phyloP scores from a whole-genome alignment of 2,888 invertebrate genomes.

The Megamerina dolium region DNA sequence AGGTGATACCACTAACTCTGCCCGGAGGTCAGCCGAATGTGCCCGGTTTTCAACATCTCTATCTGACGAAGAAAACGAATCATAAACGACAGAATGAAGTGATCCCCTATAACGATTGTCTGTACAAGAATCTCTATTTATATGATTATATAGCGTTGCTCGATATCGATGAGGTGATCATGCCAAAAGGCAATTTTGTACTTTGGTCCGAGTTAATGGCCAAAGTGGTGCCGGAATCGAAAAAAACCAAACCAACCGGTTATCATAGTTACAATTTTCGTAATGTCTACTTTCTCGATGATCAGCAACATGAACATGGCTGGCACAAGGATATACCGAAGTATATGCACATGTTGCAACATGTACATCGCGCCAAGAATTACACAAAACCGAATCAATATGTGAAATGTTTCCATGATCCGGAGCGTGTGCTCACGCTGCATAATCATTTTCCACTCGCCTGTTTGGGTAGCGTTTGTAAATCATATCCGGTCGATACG shows the following conservation, averaged over 20 bases:
- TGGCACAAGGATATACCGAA: constrained; percentile 74
- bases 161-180: constrained; percentile 92
- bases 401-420: constrained; percentile 91
- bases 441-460: constrained; percentile 91
- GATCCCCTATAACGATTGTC: constrained; percentile 93
- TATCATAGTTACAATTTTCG: constrained; percentile 73
- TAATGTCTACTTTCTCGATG: constrained; percentile 89
- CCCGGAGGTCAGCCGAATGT: constrained; percentile 88
- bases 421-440: constrained; percentile 77
- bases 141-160: constrained; percentile 86
- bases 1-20: constrained; percentile 73
- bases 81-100: constrained; percentile 92
- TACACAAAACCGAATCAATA: constrained; percentile 90
- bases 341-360: constrained; percentile 91
- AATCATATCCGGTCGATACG: constrained; percentile 77
- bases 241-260: constrained; percentile 57
- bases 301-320: constrained; percentile 71
- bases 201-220: constrained; percentile 76
- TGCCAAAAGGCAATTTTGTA: constrained; percentile 66
- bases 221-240: constrained; percentile 61
- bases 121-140: constrained; percentile 85
- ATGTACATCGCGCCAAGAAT: constrained; percentile 83
- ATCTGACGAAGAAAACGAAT: constrained; percentile 82
- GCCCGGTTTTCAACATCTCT: constrained; percentile 82
- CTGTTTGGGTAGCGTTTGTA: constrained; percentile 78